Base-by-base conservation (phyloP, 1,140 invertebrate genomes). In the Drepana arcuata region DNA sequence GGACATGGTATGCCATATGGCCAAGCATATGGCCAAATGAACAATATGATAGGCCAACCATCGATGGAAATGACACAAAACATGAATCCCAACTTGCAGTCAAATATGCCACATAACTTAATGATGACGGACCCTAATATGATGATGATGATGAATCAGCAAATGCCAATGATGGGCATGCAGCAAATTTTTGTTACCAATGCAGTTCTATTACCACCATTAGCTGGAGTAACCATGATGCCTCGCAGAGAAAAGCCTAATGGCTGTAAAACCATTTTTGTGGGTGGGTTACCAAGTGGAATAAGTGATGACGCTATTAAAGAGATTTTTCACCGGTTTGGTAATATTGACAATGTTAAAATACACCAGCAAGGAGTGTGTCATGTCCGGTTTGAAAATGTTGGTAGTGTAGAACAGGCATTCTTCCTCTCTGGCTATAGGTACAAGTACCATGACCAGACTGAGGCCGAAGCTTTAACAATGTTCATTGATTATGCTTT, bases 341-440 rank as follows among this genome's bases (percentile, higher is more conserved):
- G 96, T 2, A 89, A 91, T 70, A 95, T 97, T 32, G 89, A 89
- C 2, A 95, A 92, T 1, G 84, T 97, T 9, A 87, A 95, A 28
- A 85, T 96, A 30, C 95, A 93, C 29, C 95, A 94, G 60, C 96
- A 96, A 61, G 96, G 96, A 65, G 96, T 97, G 62, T 95, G 93
- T 70, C 95, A 97, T 61, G 93, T 98, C 52, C 86, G 95, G 34
- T 98, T 95, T 83, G 89, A 91, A 13, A 86, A 88, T 33, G 91
- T 94, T 62, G 85, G 87, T 0, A 92, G 89, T 62, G 93, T 97
- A 1, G 95, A 97, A 60, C 88, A 89, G 41, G 92, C 94, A 1
- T 91, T 98, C 40, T 92, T 90, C 67, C 70, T 96, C 4, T 95
- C 94, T 25, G 95, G 95, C 5, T 96, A 95, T 67, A 85, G 94